Evolutionary conservation across 2,888 invertebrate genomes (phyloP).

Genomic region (Lapara coniferarum): DNA sequence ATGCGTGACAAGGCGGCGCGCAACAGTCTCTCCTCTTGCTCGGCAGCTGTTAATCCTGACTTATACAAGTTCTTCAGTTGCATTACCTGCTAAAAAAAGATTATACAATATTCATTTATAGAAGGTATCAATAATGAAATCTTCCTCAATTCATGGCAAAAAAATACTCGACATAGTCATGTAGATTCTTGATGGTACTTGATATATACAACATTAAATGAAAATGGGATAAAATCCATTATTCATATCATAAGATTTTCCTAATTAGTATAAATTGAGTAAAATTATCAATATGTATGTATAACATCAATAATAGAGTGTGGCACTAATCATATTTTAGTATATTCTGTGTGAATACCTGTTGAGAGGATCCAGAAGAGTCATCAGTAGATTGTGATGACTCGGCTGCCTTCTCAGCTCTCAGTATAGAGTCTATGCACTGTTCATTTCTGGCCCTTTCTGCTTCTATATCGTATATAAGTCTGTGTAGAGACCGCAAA

Average conservation of each 20-base stretch:
- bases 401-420: constrained; percentile 85
- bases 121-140: too few relatives aligned
- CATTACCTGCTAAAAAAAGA: constrained; percentile 74
- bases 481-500: constrained; percentile 88
- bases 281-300: too few relatives aligned
- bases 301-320: not conserved
- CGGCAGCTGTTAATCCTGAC: constrained; percentile 90
- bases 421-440: constrained; percentile 90
- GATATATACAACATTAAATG: too few relatives aligned
- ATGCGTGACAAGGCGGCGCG: constrained; percentile 93
- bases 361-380: constrained; percentile 73
- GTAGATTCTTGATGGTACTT: too few relatives aligned
- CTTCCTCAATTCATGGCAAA: too few relatives aligned
- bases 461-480: constrained; percentile 92
- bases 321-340: constrained; percentile 65
- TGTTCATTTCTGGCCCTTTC: constrained; percentile 91
- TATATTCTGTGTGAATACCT: constrained; percentile 71
- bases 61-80: constrained; percentile 92
- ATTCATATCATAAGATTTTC: too few relatives aligned
- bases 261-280: too few relatives aligned
- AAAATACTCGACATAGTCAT: too few relatives aligned
- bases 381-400: constrained; percentile 70
- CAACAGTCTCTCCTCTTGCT: constrained; percentile 92
- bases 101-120: not conserved
- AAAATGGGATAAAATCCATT: too few relatives aligned